Evolutionary conservation across 2,888 invertebrate species (phyloP).

Genomic region (Sphinx pinastri): DNA sequence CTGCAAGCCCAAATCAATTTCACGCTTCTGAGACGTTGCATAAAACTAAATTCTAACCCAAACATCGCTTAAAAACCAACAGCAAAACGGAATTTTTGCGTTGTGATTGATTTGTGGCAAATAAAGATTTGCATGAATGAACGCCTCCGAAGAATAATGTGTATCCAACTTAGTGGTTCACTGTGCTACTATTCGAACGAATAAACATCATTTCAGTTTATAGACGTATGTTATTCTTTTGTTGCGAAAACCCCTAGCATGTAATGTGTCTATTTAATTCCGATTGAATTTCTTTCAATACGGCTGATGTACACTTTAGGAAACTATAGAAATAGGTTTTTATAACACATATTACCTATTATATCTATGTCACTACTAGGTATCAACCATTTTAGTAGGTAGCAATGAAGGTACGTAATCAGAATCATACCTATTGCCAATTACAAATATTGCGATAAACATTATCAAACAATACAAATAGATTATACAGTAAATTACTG

Average conservation of each 20-base stretch:
- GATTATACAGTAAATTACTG: slow-evolving; percentile 72
- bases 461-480: slow-evolving; percentile 80
- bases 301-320: slow-evolving; percentile 16
- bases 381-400: slow-evolving; percentile 41
- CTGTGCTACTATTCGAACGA: slow-evolving; percentile 59
- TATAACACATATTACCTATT: background rate
- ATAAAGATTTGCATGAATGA: slow-evolving; percentile 65
- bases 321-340: background rate
- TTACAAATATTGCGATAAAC: slow-evolving; percentile 71
- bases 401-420: slow-evolving; percentile 54
- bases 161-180: slow-evolving; percentile 20
- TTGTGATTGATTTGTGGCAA: slow-evolving; percentile 60
- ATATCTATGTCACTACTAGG: background rate
- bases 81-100: slow-evolving; percentile 51
- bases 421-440: slow-evolving; percentile 55
- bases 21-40: slow-evolving; percentile 76
- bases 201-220: slow-evolving; percentile 69
- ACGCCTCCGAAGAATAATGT: slow-evolving; percentile 73
- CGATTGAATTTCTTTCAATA: slow-evolving; percentile 45
- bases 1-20: slow-evolving; percentile 70
- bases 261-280: slow-evolving; percentile 64
- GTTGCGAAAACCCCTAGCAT: slow-evolving; percentile 54
- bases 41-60: slow-evolving; percentile 71
- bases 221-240: slow-evolving; percentile 55
- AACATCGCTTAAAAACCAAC: slow-evolving; percentile 55